A percentile compares a stretch with the other conserved stretches of the same genome.
phyloP scores from a whole-genome alignment of 2,113 vertebrate species.

The Mesembrinibis cayennensis region DNA sequence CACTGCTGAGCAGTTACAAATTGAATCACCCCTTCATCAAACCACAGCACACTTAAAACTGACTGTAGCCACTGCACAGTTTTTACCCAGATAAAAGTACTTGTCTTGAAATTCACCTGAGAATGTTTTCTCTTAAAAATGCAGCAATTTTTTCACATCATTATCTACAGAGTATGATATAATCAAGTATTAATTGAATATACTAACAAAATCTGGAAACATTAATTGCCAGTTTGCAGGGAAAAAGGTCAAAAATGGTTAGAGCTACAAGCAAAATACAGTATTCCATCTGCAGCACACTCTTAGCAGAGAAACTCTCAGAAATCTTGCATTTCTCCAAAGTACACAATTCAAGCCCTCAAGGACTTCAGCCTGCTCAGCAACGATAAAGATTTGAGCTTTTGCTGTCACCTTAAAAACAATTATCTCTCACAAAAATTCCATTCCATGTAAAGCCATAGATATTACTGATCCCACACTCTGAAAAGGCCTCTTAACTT shows the following conservation, averaged over 20 bases:
- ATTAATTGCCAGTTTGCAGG: neutral
- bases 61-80: neutral
- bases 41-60: neutral
- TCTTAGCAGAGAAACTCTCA: neutral
- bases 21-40: neutral
- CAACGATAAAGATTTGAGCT: slow-evolving; percentile 12
- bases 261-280: neutral
- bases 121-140: neutral
- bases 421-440: neutral
- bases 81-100: neutral
- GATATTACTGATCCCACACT: neutral
- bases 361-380: slow-evolving; percentile 27
- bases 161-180: neutral
- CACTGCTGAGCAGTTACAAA: neutral
- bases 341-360: neutral
- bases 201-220: neutral
- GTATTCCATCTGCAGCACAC: neutral
- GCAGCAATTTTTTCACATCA: neutral
- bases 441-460: neutral
- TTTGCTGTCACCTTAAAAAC: slow-evolving; percentile 28
- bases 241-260: neutral
- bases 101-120: neutral
- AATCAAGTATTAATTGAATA: neutral
- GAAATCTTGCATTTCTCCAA: neutral
- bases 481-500: neutral